Conservation (phyloP, 2,888 invertebrate genomes). For the Lycophotia porphyrea region DNA sequence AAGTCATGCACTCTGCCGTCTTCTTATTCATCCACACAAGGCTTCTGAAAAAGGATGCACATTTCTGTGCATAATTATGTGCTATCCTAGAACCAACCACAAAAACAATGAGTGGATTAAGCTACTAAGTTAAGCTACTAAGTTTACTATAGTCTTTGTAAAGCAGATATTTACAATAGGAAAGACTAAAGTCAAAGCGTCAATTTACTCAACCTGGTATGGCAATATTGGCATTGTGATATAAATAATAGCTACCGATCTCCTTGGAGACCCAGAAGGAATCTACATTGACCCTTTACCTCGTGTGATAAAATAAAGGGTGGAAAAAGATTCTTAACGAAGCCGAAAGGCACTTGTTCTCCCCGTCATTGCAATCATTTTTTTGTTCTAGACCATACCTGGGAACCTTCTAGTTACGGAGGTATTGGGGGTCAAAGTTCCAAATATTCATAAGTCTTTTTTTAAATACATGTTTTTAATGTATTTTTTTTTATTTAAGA, state of each 20-base stretch:
- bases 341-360: too few relatives aligned
- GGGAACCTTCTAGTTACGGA: too few relatives aligned
- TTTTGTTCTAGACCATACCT: too few relatives aligned
- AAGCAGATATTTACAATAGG: neutral
- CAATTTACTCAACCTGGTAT: constrained; percentile 15
- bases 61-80: neutral
- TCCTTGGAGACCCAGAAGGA: constrained; percentile 3
- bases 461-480: too few relatives aligned
- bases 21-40: neutral
- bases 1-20: neutral
- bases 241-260: constrained; percentile 25
- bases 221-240: neutral
- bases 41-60: neutral
- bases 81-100: neutral
- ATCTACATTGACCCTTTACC: constrained; percentile 20
- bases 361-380: too few relatives aligned
- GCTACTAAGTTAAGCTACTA: neutral
- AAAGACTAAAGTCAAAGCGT: neutral
- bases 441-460: too few relatives aligned
- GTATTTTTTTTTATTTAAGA: too few relatives aligned
- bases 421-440: too few relatives aligned
- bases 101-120: neutral
- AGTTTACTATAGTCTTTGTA: neutral
- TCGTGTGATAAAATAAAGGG: constrained; percentile 36
- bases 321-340: too few relatives aligned